These are phyloP conservation scores for Parazoanthus darwini DNA, from an alignment of 92 coral and sea anemone species.

Conservation along the genomic window DNA sequence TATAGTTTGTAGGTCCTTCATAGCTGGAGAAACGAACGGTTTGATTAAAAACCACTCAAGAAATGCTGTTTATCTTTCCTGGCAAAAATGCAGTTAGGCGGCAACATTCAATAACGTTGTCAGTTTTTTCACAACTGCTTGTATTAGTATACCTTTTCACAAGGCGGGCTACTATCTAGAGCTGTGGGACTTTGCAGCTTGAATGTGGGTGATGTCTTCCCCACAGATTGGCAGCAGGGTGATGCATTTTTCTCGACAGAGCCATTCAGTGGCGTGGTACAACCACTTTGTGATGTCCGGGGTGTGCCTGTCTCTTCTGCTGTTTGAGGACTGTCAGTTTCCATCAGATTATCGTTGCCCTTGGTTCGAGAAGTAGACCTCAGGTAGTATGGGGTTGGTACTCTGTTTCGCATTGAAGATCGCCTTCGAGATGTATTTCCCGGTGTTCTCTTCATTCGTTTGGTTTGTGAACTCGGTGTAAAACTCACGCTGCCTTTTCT, in stretches of 20 bases:
- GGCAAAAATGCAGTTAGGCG: no score
- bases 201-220: not conserved
- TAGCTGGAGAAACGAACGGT: no score
- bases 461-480: not conserved
- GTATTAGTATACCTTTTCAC: conserved; percentile 3
- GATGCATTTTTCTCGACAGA: not conserved
- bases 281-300: not conserved
- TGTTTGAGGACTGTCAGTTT: not conserved
- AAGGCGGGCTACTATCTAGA: not conserved
- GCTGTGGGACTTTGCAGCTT: not conserved
- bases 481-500: conserved; percentile 33
- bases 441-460: conserved; percentile 4
- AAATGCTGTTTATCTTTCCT: no score
- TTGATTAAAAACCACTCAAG: no score
- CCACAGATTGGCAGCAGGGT: not conserved
- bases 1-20: no score
- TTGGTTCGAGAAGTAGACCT: conserved; percentile 21
- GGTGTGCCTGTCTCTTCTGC: not conserved
- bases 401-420: conserved; percentile 34
- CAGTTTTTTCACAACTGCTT: no score
- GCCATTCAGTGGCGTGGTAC: conserved; percentile 3
- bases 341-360: conserved; percentile 4
- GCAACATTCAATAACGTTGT: no score
- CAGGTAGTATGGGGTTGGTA: conserved; percentile 46
- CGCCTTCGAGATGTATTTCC: conserved; percentile 31